Conservation (phyloP, 2,797 vertebrate species). For the Hybognathus amarus region DNA sequence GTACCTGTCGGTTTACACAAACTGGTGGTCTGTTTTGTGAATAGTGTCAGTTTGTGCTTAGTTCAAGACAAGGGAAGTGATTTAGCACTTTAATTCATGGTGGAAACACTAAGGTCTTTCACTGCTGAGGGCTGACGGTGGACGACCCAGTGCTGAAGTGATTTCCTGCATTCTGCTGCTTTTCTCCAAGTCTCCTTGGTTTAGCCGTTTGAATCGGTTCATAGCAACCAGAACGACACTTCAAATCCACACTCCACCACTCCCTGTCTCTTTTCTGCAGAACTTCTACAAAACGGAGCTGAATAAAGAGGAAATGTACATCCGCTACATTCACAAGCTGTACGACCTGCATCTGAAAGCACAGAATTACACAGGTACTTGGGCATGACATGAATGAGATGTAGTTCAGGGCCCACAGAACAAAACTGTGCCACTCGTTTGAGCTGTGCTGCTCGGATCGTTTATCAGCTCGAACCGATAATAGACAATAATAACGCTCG, state of each 20-base stretch:
- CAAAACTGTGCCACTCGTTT: too few species aligned
- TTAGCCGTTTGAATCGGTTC: constrained; percentile 51
- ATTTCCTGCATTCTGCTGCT: constrained; percentile 27
- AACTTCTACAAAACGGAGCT: constrained; percentile 99
- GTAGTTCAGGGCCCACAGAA: background rate
- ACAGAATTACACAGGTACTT: constrained; percentile 96
- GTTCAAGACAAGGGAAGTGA: constrained; percentile 4
- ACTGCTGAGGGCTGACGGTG: background rate
- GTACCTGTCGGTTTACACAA: constrained; percentile 11
- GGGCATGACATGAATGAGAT: background rate
- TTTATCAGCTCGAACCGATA: too few species aligned
- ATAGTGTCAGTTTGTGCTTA: background rate
- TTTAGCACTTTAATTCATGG: background rate
- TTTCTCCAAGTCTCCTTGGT: constrained; percentile 36
- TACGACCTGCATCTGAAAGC: constrained; percentile 98
- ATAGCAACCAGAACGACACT: constrained; percentile 47
- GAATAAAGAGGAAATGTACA: constrained; percentile 99
- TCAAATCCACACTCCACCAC: background rate
- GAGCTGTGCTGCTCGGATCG: too few species aligned
- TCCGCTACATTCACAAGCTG: constrained; percentile 98
- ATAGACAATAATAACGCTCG: too few species aligned
- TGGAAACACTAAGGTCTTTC: background rate
- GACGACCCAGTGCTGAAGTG: background rate
- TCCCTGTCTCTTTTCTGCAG: constrained; percentile 70
- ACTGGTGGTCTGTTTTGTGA: constrained; percentile 7